Conservation (phyloP, 2,888 invertebrate genomes). For the Orthonevra nobilis region DNA sequence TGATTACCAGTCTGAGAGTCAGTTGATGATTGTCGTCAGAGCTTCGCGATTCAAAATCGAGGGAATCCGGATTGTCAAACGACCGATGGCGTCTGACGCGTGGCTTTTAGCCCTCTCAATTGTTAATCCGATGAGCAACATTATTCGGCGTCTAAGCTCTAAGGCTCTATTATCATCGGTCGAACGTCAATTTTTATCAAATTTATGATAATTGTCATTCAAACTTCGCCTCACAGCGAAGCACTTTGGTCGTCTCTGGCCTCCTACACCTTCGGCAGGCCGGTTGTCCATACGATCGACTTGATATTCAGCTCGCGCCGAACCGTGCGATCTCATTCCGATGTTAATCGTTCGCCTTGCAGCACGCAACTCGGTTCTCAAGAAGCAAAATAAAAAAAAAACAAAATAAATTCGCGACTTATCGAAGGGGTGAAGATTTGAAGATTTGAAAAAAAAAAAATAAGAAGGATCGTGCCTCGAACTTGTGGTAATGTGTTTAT, state of each 20-base stretch:
- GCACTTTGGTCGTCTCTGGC: constrained; percentile 8
- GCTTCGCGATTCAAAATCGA: too few species aligned
- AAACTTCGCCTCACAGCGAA: constrained; percentile 36
- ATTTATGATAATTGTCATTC: constrained; percentile 68
- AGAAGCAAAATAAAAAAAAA: too few species aligned
- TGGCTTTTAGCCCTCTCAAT: constrained; percentile 9
- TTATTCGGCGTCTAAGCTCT: too few species aligned
- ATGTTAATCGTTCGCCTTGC: constrained; percentile 58
- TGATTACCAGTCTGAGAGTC: background rate
- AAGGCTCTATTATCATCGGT: constrained; percentile 44
- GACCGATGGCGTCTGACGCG: constrained; percentile 35
- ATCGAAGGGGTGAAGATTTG: too few species aligned
- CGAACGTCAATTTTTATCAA: constrained; percentile 60
- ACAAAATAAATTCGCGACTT: constrained; percentile 36
- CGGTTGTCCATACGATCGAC: constrained; percentile 42
- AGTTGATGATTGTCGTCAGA: constrained; percentile 12
- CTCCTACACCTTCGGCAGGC: constrained; percentile 56
- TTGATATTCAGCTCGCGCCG: constrained; percentile 64
- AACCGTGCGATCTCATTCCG: constrained; percentile 62
- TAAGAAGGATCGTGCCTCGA: too few species aligned
- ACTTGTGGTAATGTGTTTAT: too few species aligned
- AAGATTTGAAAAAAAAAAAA: too few species aligned
- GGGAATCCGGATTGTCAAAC: too few species aligned
- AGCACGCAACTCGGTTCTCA: constrained; percentile 32
- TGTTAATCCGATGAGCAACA: too few species aligned